Conservation (phyloP, 2,797 vertebrate species). For the Lerista edwardsae region DNA sequence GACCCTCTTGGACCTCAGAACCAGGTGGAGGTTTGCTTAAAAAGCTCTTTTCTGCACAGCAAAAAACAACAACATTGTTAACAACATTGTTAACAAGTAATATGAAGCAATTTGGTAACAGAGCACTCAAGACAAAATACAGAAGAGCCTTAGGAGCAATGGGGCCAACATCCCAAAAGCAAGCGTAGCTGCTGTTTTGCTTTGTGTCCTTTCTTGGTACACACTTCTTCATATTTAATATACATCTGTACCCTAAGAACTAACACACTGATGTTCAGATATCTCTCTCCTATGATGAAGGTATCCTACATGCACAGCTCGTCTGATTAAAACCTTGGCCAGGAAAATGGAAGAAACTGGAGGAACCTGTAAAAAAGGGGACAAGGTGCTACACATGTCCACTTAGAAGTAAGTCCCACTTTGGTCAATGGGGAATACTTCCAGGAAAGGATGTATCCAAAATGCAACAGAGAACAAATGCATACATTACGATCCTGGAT, state of each 20-base stretch:
- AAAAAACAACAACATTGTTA: conserved; percentile 34
- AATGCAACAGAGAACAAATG: too few species aligned
- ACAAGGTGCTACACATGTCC: too few species aligned
- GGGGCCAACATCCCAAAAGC: not conserved
- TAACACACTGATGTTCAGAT: too few species aligned
- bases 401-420: too few species aligned
- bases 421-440: too few species aligned
- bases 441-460: too few species aligned
- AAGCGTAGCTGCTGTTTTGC: not conserved
- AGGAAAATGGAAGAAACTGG: not conserved
- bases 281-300: not conserved
- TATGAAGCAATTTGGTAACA: not conserved
- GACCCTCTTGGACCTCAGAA: conserved; percentile 34
- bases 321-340: not conserved
- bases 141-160: not conserved
- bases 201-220: not conserved
- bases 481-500: too few species aligned
- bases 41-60: conserved; percentile 16
- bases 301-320: not conserved
- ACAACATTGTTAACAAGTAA: conserved; percentile 24
- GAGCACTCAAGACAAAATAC: not conserved
- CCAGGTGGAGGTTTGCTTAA: conserved; percentile 20
- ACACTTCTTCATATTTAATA: not conserved
- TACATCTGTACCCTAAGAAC: not conserved
- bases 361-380: not conserved